phyloP scores from a whole-genome alignment of 2,113 vertebrate genomes.

The Prietella phreatophila region DNA sequence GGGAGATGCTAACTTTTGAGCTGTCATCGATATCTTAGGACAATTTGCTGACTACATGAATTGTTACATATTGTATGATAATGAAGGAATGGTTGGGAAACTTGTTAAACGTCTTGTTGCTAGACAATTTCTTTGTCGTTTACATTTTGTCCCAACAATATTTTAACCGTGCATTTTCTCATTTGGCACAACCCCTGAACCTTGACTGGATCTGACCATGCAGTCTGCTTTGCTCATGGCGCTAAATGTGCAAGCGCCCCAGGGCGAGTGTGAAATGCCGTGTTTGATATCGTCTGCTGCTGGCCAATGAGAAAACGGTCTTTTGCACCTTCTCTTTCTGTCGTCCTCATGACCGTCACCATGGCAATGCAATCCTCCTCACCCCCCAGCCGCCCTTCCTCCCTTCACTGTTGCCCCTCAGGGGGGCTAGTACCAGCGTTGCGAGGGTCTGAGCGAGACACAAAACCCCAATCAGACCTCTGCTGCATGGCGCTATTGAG shows the following conservation, averaged over 20 bases:
- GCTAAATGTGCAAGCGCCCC: conserved; percentile 26
- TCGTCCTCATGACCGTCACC: conserved; percentile 48
- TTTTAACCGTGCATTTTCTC: background rate
- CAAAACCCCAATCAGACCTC: conserved; percentile 30
- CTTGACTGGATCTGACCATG: conserved; percentile 57
- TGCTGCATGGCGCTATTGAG: background rate
- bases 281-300: conserved; percentile 61
- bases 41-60: background rate
- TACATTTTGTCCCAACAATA: background rate
- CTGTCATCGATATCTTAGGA: background rate
- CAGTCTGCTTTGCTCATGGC: conserved; percentile 56
- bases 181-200: conserved; percentile 36
- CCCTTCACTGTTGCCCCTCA: conserved; percentile 15
- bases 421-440: conserved; percentile 14
- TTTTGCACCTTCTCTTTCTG: conserved; percentile 62
- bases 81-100: background rate
- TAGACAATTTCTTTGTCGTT: background rate
- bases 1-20: background rate
- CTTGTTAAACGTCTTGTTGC: background rate
- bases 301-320: conserved; percentile 48
- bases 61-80: background rate
- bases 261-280: conserved; percentile 63
- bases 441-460: conserved; percentile 13
- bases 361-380: conserved; percentile 57
- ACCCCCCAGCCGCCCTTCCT: conserved; percentile 6